Conservation (phyloP, 2,113 vertebrate species). For the Thymallus thymallus region DNA sequence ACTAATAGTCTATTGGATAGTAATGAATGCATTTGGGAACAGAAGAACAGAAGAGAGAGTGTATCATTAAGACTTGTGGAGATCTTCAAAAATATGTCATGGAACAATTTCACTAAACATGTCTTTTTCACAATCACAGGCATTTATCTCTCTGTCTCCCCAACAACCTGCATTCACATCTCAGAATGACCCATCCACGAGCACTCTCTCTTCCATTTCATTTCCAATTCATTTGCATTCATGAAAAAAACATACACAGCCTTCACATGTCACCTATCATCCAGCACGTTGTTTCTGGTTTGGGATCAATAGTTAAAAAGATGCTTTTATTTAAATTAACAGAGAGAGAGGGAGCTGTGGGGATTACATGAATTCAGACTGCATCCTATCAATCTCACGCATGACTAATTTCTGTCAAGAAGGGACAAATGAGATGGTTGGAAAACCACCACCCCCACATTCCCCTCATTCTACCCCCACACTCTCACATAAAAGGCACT, state of each 20-base stretch:
- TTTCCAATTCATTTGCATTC: slow-evolving; percentile 38
- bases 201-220: slow-evolving; percentile 7
- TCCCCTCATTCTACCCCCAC: not conserved
- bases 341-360: slow-evolving; percentile 22
- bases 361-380: slow-evolving; percentile 37
- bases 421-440: slow-evolving; percentile 37
- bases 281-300: slow-evolving; percentile 24
- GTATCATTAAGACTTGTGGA: no score
- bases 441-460: not conserved
- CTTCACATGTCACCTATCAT: slow-evolving; percentile 12
- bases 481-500: not conserved
- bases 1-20: not conserved
- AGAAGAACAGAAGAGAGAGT: not conserved
- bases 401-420: slow-evolving; percentile 55
- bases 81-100: not conserved
- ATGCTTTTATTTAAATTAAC: slow-evolving; percentile 44
- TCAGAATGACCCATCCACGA: slow-evolving; percentile 3
- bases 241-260: slow-evolving; percentile 9
- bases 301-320: slow-evolving; percentile 52
- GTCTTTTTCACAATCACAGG: slow-evolving; percentile 10
- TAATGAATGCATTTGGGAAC: not conserved
- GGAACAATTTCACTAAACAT: not conserved
- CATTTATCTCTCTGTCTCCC: not conserved
- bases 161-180: not conserved
- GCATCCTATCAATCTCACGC: slow-evolving; percentile 53